phyloP scores from a whole-genome alignment of 2,113 vertebrate species.

The Aythya baeri region DNA sequence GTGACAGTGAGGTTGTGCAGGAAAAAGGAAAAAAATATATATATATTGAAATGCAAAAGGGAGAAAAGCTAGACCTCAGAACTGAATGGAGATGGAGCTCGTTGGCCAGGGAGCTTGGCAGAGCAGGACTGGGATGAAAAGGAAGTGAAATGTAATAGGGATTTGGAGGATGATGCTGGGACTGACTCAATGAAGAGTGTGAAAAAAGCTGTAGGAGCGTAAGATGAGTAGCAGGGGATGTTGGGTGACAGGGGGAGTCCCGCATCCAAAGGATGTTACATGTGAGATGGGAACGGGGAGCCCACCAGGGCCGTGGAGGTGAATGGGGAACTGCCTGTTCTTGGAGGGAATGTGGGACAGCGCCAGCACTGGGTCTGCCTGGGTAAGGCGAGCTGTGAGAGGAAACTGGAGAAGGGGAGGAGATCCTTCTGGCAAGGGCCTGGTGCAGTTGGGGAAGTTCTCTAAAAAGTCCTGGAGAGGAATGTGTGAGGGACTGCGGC shows the following conservation, averaged over 20 bases:
- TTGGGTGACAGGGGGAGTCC: neutral
- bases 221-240: neutral
- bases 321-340: neutral
- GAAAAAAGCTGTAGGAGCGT: neutral
- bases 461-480: neutral
- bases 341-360: fast-evolving
- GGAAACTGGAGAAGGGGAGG: neutral
- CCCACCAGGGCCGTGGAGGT: neutral
- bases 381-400: neutral
- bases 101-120: neutral
- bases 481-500: neutral
- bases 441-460: fast-evolving
- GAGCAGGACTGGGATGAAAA: neutral
- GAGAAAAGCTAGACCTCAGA: neutral
- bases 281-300: neutral
- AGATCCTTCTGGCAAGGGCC: neutral
- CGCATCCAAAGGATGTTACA: neutral
- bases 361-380: neutral
- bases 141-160: fast-evolving
- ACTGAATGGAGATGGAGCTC: neutral
- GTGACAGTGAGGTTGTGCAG: neutral
- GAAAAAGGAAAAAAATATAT: neutral
- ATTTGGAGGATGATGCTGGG: neutral
- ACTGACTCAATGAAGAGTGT: neutral
- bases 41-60: neutral